These are phyloP conservation scores for Tamias sibiricus DNA, from an alignment of 2,113 vertebrate genomes.

Conservation along the genomic window DNA sequence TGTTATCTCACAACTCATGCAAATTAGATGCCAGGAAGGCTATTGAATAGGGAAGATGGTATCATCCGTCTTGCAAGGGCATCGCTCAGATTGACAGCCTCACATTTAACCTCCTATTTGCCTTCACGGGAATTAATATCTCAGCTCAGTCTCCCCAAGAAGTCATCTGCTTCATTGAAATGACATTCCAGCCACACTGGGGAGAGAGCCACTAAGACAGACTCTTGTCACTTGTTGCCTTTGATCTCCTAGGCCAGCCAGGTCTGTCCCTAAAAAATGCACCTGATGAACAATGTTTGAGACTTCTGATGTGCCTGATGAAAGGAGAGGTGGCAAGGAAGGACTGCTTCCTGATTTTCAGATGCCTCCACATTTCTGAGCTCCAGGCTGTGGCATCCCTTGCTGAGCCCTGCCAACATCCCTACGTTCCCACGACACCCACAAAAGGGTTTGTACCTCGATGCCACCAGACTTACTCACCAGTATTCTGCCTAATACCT, in stretches of 20 bases:
- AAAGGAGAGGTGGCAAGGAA: not conserved
- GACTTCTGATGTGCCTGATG: not conserved
- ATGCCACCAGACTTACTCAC: not conserved
- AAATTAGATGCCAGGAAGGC: conserved; percentile 75
- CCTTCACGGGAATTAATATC: conserved; percentile 56
- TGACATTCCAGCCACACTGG: conserved; percentile 57
- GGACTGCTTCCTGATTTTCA: not conserved
- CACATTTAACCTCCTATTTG: conserved; percentile 64
- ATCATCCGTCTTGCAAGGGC: conserved; percentile 76
- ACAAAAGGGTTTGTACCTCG: not conserved
- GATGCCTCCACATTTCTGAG: not conserved
- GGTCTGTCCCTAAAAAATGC: not conserved
- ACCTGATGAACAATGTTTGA: conserved; percentile 14
- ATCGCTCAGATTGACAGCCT: conserved; percentile 68
- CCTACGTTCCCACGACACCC: not conserved
- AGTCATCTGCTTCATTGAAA: conserved; percentile 65
- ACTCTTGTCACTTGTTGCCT: conserved; percentile 52
- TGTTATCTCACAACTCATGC: conserved; percentile 79
- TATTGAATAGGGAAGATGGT: conserved; percentile 75
- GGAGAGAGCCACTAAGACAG: not conserved
- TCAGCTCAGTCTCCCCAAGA: conserved; percentile 31
- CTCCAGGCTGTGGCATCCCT: not conserved
- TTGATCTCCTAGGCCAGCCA: conserved; percentile 46
- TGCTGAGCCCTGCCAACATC: not conserved
- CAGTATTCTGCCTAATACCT: not conserved